Evolutionary conservation across 1,140 invertebrate genomes (phyloP).

Genomic region (Ceratina japonica): DNA sequence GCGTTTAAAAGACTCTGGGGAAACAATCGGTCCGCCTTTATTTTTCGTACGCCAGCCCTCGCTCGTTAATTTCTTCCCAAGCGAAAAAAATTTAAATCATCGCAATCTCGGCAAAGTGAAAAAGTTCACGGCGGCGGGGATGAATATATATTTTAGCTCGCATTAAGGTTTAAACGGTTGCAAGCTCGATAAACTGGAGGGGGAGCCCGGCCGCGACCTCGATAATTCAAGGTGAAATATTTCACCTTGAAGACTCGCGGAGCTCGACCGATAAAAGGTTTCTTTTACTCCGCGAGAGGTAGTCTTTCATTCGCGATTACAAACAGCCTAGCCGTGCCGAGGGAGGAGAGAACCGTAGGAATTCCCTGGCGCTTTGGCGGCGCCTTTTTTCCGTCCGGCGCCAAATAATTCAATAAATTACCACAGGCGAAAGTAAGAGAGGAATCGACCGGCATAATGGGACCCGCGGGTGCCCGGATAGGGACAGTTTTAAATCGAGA

Average conservation of each 20-base stretch:
- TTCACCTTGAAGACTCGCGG: background rate
- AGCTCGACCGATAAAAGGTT: background rate
- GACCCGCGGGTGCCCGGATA: slow-evolving; percentile 46
- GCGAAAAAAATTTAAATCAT: background rate
- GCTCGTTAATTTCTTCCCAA: background rate
- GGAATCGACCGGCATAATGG: slow-evolving; percentile 59
- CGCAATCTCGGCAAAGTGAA: background rate
- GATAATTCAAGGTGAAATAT: background rate
- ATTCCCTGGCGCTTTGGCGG: background rate
- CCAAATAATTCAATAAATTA: slow-evolving; percentile 44
- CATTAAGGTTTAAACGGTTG: background rate
- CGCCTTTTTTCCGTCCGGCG: background rate
- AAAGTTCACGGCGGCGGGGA: background rate
- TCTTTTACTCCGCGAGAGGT: background rate
- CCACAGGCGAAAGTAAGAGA: slow-evolving; percentile 43
- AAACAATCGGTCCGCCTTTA: background rate
- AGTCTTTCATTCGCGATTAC: background rate
- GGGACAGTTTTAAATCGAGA: slow-evolving; percentile 65
- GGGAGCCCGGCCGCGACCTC: background rate
- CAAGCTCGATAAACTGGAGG: background rate
- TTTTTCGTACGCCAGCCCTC: background rate
- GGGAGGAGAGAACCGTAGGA: background rate
- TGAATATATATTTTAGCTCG: background rate
- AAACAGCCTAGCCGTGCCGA: background rate
- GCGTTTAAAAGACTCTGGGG: slow-evolving; percentile 34